Percentiles rank a stretch among this genome's conserved stretches.
These are phyloP conservation scores for Pituophis catenifer DNA, from an alignment of 2,113 vertebrate species.

Conservation along the genomic window DNA sequence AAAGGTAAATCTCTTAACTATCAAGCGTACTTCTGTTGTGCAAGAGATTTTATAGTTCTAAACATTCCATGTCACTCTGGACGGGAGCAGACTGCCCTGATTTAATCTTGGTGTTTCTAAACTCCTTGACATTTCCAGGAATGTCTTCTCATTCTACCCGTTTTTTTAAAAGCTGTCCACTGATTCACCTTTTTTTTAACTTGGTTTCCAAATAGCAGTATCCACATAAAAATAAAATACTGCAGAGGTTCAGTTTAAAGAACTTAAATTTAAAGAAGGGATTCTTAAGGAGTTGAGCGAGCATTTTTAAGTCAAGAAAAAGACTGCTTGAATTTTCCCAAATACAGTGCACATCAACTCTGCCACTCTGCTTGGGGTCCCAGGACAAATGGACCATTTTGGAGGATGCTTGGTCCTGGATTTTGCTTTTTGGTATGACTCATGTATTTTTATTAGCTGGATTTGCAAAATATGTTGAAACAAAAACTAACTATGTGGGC, in stretches of 20 bases:
- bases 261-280: neutral
- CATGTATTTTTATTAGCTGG: neutral
- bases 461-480: neutral
- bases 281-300: neutral
- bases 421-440: neutral
- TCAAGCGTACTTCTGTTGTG: constrained; percentile 34
- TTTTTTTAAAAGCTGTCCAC: neutral
- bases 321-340: neutral
- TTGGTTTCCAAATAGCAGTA: neutral
- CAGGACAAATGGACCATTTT: neutral
- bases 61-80: constrained; percentile 56
- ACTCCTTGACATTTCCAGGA: neutral
- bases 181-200: neutral
- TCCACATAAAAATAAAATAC: neutral
- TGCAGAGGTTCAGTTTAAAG: neutral
- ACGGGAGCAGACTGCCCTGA: constrained; percentile 52
- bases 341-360: neutral
- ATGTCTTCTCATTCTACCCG: neutral
- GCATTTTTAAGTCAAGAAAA: neutral
- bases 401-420: neutral
- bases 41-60: constrained; percentile 62
- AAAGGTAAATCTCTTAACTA: constrained; percentile 68
- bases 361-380: neutral
- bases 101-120: constrained; percentile 27
- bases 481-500: neutral